These are phyloP conservation scores for Psilanteris sp. DNA, from an alignment of 1,140 invertebrate species.

Conservation along the genomic window DNA sequence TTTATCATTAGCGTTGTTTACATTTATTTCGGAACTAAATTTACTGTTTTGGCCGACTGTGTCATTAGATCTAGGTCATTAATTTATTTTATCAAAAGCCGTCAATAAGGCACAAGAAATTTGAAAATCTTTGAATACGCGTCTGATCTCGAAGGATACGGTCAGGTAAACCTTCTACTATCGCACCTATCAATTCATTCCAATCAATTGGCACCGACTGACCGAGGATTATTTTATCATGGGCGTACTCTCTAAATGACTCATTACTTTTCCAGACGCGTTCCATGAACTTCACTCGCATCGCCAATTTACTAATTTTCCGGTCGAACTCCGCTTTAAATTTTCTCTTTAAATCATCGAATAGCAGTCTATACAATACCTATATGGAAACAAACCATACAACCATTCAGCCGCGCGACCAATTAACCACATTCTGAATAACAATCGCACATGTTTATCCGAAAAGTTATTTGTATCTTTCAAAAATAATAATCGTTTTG, in stretches of 20 bases:
- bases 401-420: constrained; percentile 7
- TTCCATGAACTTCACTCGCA: constrained; percentile 50
- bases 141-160: constrained; percentile 13
- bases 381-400: not conserved
- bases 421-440: constrained; percentile 1
- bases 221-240: constrained; percentile 63
- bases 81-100: too few relatives aligned
- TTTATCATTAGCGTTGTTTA: too few relatives aligned
- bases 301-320: constrained; percentile 8
- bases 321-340: constrained; percentile 24
- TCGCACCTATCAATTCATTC: not conserved
- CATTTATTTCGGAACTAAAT: too few relatives aligned
- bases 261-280: constrained; percentile 60
- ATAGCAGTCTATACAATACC: too few relatives aligned
- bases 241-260: constrained; percentile 57
- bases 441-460: not conserved
- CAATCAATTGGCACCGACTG: constrained; percentile 55
- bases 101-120: too few relatives aligned
- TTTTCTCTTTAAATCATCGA: not conserved
- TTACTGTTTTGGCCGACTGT: too few relatives aligned
- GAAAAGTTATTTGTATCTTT: not conserved
- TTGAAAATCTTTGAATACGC: constrained; percentile 8
- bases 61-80: too few relatives aligned
- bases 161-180: constrained; percentile 66
- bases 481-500: not conserved